Evolutionary conservation across 2,888 invertebrate genomes (phyloP), one percentile per base, ranked within the genome.

Genomic region (Xylota sylvarum): DNA sequence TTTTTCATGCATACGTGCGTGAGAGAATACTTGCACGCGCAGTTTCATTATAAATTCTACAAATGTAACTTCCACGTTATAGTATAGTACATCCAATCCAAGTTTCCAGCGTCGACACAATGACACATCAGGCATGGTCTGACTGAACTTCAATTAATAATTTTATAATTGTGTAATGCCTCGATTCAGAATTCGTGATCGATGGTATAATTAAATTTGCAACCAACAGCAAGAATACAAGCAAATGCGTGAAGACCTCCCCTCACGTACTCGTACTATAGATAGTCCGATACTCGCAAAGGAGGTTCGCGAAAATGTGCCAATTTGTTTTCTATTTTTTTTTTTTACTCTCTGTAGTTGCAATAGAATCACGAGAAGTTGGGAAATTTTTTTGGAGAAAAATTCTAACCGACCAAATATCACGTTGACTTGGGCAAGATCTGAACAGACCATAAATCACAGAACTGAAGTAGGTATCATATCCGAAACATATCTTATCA

Each of bases 21-120:
- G 67, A 82, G 58, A 73, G 77, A 82, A 86, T 86, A 78, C 62
- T 82, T 86, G 73, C 82, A 86, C 73, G 73, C 73, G 81, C 56
- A 37, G 10, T 46, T 77, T 69, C 64, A 82, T 69, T 86, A 50
- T 48, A 72, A 62, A 86, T 86, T 82, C 86, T 52, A 78, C 64
- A 27, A 60, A 55, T 73, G 86, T 86, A 67, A 86, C 86, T 86
- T 82, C 82, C 86, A 86, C 65, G 70, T 81, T 85, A 46, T 30
- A 74, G 56, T 73, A 64, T 23, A 46, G 50, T 40, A 40, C 64
- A 46, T 37, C 58, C 48, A 37, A 48, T 40, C 35, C 50, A 67
- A 58, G 56, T 60, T 60, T 37, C 43, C 48, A 37, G 43, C 43
- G 56, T 32, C 72, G 67, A 73, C 79, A 77, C 60, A 72, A 73